A percentile compares a stretch with the other conserved stretches of the same genome.
Conservation (phyloP, 2,113 vertebrate species). For the Mola mola region DNA sequence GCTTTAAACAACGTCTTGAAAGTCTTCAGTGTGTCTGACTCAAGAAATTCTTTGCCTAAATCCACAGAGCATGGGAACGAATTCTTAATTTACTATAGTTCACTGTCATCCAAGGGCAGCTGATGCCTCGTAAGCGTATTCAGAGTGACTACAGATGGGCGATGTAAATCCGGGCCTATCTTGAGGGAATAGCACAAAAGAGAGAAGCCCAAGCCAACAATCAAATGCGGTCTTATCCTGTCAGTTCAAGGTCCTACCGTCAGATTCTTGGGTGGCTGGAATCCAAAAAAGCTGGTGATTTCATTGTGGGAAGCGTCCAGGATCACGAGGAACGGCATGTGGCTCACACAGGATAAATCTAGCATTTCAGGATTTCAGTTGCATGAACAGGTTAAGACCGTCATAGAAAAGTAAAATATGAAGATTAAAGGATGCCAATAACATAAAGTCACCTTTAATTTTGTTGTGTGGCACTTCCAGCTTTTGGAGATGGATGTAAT, state of each 20-base stretch:
- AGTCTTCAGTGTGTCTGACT: slow-evolving; percentile 3
- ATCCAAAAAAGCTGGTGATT: slow-evolving; percentile 85
- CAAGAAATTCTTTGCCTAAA: slow-evolving; percentile 17
- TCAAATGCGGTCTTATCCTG: slow-evolving; percentile 64
- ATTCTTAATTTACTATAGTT: slow-evolving; percentile 40
- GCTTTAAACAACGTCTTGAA: slow-evolving; percentile 15
- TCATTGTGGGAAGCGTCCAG: slow-evolving; percentile 89
- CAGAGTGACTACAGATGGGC: slow-evolving; percentile 71
- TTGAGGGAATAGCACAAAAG: slow-evolving; percentile 58
- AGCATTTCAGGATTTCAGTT: too few species aligned
- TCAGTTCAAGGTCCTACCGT: slow-evolving; percentile 84
- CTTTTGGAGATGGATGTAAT: slow-evolving; percentile 88
- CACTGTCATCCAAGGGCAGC: slow-evolving; percentile 65
- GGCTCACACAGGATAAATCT: slow-evolving; percentile 92
- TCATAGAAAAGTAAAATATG: slow-evolving; percentile 23
- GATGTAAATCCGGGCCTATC: slow-evolving; percentile 65
- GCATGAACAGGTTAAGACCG: background rate
- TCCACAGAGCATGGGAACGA: slow-evolving; percentile 10
- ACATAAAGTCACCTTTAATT: background rate
- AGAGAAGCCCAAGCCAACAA: slow-evolving; percentile 56
- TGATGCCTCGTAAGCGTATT: slow-evolving; percentile 68
- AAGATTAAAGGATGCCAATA: background rate
- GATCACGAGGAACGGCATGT: slow-evolving; percentile 88
- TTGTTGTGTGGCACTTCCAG: slow-evolving; percentile 82
- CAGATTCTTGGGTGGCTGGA: slow-evolving; percentile 89